Percentiles rank a stretch among this genome's conserved stretches.
These are phyloP conservation scores for Dolichomitus sp. DNA, from an alignment of 2,888 invertebrate genomes.

Conservation along the genomic window DNA sequence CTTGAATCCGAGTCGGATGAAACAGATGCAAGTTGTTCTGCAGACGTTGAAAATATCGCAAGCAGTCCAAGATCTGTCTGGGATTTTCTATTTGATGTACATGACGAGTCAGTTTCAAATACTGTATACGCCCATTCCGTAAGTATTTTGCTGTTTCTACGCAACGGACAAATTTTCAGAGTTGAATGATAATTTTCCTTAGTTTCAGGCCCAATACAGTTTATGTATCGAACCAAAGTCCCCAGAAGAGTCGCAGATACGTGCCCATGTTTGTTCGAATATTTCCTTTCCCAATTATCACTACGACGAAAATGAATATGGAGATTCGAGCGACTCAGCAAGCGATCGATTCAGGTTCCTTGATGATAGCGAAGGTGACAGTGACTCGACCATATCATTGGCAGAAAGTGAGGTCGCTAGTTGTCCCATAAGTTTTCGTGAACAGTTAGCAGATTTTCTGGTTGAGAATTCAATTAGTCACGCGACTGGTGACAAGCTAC, in stretches of 20 bases:
- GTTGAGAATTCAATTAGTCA: conserved; percentile 8
- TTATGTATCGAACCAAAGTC: neutral
- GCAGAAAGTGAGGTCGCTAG: neutral
- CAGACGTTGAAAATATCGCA: neutral
- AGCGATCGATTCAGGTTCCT: neutral
- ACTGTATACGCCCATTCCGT: neutral
- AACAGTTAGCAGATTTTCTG: conserved; percentile 13
- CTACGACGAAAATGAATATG: neutral
- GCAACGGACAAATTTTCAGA: neutral
- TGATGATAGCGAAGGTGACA: neutral
- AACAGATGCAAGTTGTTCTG: neutral
- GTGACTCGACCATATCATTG: conserved; percentile 9
- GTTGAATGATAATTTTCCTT: conserved; percentile 1
- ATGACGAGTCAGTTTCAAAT: neutral
- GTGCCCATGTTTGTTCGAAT: neutral
- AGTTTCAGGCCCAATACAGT: neutral
- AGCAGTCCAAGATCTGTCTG: neutral
- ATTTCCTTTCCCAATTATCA: neutral
- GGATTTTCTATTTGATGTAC: neutral
- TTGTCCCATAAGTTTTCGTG: conserved; percentile 19
- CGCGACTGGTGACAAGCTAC: conserved; percentile 15
- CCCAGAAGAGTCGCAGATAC: neutral
- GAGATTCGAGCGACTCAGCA: neutral
- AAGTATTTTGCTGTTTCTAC: neutral
- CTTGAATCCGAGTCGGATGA: conserved; percentile 12